Base-by-base conservation (phyloP, 2,888 invertebrate genomes). In the Balanococcus diminutus region DNA sequence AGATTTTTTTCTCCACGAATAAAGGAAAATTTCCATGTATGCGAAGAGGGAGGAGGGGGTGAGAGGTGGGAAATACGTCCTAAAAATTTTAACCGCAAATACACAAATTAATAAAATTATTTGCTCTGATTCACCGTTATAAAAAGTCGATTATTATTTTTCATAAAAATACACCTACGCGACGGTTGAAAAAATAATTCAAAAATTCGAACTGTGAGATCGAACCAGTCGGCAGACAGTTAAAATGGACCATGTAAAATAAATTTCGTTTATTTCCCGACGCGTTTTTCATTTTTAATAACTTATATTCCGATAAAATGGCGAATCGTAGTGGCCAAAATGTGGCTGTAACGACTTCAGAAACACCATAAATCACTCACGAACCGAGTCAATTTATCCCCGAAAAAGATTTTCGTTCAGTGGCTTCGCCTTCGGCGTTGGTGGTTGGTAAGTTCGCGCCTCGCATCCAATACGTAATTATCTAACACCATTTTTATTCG, bases 401-500 rank as follows among this genome's bases (percentile, higher is more conserved):
- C 22, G 6, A 31, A 28, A 31, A 67, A 67, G 28, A 67, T 67
- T 67, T 67, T 67, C 67, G 4, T 67, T 31, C 67, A 9, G 28
- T 67, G 28, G 14, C 16, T 67, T 28, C 16, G 67, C 4, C n/a
- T 4, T 36, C 8, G 36, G 36, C 8, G 8, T 36, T n/a, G 46
- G n/a, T 8, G 4, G n/a, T 22, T 56, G 22, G 56, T 22, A 56
- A 56, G 16, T 67, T 67, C 67, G 67, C 28, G 28, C 67, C 67
- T 67, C 67, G 67, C 28, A 67, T 28, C 67, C 67, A 67, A 67
- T 28, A 67, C 28, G 28, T 67, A 67, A 67, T 67, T 67, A 67
- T 67, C 67, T 67, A 28, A 67, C 25, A 31, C 67, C 67, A 67
- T 67, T 67, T 28, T 67, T 67, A 67, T 67, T 67, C 67, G 67